These are phyloP conservation scores for Paralichthys olivaceus DNA, from an alignment of 2,113 vertebrate species.

Conservation along the genomic window DNA sequence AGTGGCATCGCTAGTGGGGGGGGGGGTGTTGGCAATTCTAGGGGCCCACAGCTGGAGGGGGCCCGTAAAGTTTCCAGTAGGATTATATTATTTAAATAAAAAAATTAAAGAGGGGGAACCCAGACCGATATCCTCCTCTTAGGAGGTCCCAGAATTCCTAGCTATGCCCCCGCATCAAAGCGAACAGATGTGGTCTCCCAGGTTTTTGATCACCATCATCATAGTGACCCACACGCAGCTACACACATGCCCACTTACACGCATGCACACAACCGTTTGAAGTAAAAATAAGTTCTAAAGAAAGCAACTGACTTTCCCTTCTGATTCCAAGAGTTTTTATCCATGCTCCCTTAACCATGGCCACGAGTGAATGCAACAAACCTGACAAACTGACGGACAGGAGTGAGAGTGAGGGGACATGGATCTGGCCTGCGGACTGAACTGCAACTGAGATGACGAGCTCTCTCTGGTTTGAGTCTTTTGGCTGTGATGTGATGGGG, in stretches of 20 bases:
- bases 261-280: slow-evolving; percentile 53
- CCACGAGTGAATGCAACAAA: slow-evolving; percentile 51
- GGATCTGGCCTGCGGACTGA: slow-evolving; percentile 72
- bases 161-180: slow-evolving; percentile 45
- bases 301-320: slow-evolving; percentile 33
- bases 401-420: slow-evolving; percentile 41
- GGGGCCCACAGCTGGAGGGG: slow-evolving; percentile 23
- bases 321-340: slow-evolving; percentile 54
- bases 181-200: slow-evolving; percentile 52
- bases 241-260: slow-evolving; percentile 44
- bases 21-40: slow-evolving; percentile 32
- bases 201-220: slow-evolving; percentile 18
- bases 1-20: slow-evolving; percentile 34
- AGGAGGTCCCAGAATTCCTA: slow-evolving; percentile 29
- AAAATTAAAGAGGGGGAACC: background rate
- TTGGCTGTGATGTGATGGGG: slow-evolving; percentile 79
- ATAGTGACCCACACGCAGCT: slow-evolving; percentile 33
- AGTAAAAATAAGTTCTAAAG: slow-evolving; percentile 19
- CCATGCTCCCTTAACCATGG: slow-evolving; percentile 28
- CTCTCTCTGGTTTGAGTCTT: slow-evolving; percentile 77
- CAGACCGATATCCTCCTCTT: slow-evolving; percentile 46
- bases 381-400: slow-evolving; percentile 40
- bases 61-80: slow-evolving; percentile 24
- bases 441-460: slow-evolving; percentile 69
- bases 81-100: slow-evolving; percentile 16